These are phyloP conservation scores for Phocoena sinus DNA, from an alignment of 2,113 vertebrate genomes.

Conservation along the genomic window DNA sequence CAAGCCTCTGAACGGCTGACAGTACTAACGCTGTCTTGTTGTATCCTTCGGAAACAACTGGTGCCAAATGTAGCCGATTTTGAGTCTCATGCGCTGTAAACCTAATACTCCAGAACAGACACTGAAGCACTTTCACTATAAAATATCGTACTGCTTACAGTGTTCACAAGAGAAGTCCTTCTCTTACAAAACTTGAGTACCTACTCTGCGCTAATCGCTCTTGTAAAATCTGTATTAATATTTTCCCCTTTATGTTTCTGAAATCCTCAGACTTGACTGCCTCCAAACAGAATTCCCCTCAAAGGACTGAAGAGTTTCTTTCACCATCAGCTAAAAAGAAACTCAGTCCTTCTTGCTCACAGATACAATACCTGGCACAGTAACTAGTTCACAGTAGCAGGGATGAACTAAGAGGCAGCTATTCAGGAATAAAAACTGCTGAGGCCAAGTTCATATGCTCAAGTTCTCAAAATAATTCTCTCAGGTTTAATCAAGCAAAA, in stretches of 20 bases:
- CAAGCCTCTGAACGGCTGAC: not conserved
- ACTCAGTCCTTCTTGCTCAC: not conserved
- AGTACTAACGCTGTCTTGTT: not conserved
- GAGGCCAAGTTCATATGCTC: not conserved
- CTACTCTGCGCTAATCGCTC: not conserved
- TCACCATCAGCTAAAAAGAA: not conserved
- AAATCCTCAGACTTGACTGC: not conserved
- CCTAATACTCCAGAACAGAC: not conserved
- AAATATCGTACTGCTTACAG: not conserved
- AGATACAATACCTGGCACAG: not conserved
- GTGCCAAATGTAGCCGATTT: not conserved
- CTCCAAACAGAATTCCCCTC: not conserved
- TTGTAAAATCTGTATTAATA: not conserved
- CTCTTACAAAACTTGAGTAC: not conserved
- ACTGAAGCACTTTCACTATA: not conserved
- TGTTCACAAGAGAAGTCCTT: not conserved
- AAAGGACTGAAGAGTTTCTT: not conserved
- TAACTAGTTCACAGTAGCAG: not conserved
- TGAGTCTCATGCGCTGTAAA: not conserved
- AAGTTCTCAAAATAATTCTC: not conserved
- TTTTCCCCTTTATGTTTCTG: not conserved
- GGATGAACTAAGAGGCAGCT: not conserved
- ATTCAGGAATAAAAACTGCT: not conserved
- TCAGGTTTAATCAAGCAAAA: not conserved
- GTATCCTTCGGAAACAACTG: not conserved